phyloP scores from a whole-genome alignment of 2,113 vertebrate species.

The Pagrus major region DNA sequence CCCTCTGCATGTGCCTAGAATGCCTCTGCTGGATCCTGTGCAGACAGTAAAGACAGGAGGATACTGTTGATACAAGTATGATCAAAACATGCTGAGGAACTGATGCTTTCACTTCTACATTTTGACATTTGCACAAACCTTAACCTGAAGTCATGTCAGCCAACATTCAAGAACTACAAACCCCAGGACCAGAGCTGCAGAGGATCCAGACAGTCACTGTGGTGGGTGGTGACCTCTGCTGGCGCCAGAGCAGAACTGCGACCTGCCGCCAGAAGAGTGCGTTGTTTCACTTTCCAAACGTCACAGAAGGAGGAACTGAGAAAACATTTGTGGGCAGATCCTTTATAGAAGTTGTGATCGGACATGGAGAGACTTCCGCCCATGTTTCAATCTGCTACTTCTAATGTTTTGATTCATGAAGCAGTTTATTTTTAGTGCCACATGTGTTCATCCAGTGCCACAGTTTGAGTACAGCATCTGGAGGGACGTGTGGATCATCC shows the following conservation, averaged over 20 bases:
- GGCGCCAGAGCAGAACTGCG: neutral
- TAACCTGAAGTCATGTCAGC: no score
- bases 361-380: neutral
- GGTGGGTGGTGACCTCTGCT: constrained; percentile 9
- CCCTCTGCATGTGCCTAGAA: no score
- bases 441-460: neutral
- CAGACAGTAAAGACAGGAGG: no score
- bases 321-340: neutral
- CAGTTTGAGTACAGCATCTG: no score
- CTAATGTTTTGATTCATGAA: neutral
- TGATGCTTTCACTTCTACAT: no score
- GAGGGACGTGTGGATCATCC: no score
- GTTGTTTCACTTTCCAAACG: constrained; percentile 71
- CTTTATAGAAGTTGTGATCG: rapidly evolving
- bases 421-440: neutral
- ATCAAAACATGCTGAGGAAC: no score
- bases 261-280: rapidly evolving
- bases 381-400: neutral
- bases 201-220: neutral
- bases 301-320: constrained; percentile 30
- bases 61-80: no score
- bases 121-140: no score
- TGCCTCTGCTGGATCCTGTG: no score
- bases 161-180: no score
- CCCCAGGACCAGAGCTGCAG: no score